phyloP scores from a whole-genome alignment of 2,888 invertebrate genomes.

The Hypsopygia costalis region DNA sequence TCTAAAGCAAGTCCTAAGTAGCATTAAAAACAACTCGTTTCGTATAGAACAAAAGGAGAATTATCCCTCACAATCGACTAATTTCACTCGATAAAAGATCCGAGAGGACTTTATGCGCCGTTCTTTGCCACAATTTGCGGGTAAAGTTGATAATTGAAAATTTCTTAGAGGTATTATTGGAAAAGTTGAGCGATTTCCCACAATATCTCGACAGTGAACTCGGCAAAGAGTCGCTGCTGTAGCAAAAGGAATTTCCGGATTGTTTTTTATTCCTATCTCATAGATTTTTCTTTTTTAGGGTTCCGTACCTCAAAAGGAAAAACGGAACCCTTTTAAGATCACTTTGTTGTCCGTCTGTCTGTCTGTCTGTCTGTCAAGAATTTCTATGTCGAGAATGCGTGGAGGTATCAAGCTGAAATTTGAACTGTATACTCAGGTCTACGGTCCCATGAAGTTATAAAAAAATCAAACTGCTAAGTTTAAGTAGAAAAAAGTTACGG shows the following conservation, averaged over 20 bases:
- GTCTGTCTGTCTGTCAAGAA: no score
- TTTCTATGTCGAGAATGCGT: no score
- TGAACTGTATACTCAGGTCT: no score
- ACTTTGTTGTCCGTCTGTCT: no score
- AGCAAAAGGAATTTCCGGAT: slow-evolving; percentile 1
- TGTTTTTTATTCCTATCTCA: no score
- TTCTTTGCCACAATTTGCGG: slow-evolving; percentile 30
- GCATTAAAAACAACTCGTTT: slow-evolving; percentile 7
- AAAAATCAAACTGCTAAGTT: no score
- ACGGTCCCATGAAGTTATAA: no score
- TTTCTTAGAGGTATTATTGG: slow-evolving; percentile 50
- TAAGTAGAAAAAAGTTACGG: no score
- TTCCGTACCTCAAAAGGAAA: no score
- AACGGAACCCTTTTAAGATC: no score
- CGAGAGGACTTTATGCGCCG: slow-evolving; percentile 24
- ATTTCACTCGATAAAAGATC: slow-evolving; percentile 27
- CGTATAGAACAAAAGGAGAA: slow-evolving; percentile 3
- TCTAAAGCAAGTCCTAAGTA: not conserved
- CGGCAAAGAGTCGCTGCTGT: slow-evolving; percentile 16
- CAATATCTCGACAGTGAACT: slow-evolving; percentile 37
- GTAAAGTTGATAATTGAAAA: slow-evolving; percentile 60
- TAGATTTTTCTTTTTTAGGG: no score
- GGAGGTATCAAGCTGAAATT: no score
- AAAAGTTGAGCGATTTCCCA: slow-evolving; percentile 42
- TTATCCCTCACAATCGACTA: slow-evolving; percentile 15